Conservation (phyloP, 1,140 invertebrate genomes). For the Zophobas atratus region DNA sequence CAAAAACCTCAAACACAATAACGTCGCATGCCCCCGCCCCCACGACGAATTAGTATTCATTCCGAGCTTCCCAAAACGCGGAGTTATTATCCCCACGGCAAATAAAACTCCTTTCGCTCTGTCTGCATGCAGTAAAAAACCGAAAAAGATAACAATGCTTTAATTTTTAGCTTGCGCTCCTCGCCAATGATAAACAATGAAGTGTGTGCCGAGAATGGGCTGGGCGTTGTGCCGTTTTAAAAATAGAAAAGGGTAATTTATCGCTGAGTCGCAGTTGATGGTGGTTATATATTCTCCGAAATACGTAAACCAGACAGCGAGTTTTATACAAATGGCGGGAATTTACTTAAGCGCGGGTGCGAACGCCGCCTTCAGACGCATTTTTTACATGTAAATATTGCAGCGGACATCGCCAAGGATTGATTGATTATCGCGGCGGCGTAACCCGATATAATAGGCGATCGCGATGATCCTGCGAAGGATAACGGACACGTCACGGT, state of each 20-base stretch:
- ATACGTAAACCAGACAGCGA: slow-evolving; percentile 41
- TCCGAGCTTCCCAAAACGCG: too few species aligned
- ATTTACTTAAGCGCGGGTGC: slow-evolving; percentile 40
- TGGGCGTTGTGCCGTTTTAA: slow-evolving; percentile 41
- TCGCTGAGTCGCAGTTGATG: slow-evolving; percentile 42
- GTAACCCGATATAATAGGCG: not conserved
- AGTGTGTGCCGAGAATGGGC: slow-evolving; percentile 38
- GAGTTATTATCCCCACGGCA: too few species aligned
- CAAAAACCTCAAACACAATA: too few species aligned
- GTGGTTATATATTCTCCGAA: slow-evolving; percentile 42
- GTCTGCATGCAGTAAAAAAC: not conserved
- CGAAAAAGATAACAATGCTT: slow-evolving; percentile 32
- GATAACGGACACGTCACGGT: slow-evolving; percentile 29
- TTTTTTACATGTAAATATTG: too few species aligned
- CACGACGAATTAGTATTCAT: too few species aligned
- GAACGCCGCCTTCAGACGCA: too few species aligned
- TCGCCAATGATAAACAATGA: slow-evolving; percentile 35
- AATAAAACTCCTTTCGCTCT: too few species aligned
- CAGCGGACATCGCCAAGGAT: too few species aligned
- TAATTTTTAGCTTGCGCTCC: slow-evolving; percentile 20
- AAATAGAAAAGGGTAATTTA: slow-evolving; percentile 46
- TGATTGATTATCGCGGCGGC: too few species aligned
- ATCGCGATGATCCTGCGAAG: not conserved
- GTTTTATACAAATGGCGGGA: slow-evolving; percentile 45
- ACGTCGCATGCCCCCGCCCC: too few species aligned